Evolutionary conservation across 30 jellyfish, hydroid and myxozoan genomes (phyloP).

Genomic region (Turritopsis rubra): DNA sequence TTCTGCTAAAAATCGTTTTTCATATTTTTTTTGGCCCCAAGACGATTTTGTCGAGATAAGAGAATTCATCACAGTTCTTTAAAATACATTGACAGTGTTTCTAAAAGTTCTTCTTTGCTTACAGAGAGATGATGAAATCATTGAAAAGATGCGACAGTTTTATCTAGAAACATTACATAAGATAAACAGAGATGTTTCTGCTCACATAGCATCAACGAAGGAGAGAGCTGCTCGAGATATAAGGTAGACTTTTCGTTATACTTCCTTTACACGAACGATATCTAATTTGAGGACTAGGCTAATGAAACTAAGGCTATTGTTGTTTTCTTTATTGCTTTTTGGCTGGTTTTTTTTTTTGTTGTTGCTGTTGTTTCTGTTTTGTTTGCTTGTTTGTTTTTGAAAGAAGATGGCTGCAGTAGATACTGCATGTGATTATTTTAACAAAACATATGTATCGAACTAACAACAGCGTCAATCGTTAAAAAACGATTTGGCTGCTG

Average conservation of each 20-base stretch:
- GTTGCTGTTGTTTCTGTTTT: too few relatives aligned
- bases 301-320: neutral
- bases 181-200: slow-evolving; percentile 1
- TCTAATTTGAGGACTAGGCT: neutral
- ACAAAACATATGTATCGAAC: too few relatives aligned
- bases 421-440: too few relatives aligned
- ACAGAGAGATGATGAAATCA: neutral
- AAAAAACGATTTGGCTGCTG: too few relatives aligned
- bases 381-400: too few relatives aligned
- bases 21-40: too few relatives aligned
- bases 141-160: slow-evolving; percentile 13
- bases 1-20: too few relatives aligned
- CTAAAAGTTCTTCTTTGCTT: neutral
- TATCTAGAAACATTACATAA: neutral
- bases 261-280: neutral
- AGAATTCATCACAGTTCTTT: neutral
- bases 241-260: neutral
- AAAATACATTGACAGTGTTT: neutral
- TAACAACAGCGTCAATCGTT: too few relatives aligned
- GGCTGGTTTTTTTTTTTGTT: too few relatives aligned
- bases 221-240: neutral
- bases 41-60: too few relatives aligned
- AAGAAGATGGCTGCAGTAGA: too few relatives aligned
- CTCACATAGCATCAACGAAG: neutral
- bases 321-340: neutral